These are phyloP conservation scores for fruit fly (Drosophila melanogaster) DNA, from an alignment of 1,140 invertebrate species.

Conservation along the genomic window DNA sequence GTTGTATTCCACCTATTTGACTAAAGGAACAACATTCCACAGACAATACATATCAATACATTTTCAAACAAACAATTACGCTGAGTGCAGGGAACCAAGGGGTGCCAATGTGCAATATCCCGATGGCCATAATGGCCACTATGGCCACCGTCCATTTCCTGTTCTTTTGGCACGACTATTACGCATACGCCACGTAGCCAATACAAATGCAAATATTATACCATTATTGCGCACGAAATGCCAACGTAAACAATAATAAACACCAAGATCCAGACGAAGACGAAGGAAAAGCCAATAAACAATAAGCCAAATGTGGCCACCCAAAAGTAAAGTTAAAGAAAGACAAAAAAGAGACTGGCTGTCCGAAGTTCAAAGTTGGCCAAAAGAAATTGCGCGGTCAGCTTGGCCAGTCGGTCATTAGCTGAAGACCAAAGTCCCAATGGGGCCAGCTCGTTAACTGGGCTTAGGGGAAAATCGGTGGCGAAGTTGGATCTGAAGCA, in stretches of 20 bases:
- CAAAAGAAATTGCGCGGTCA: slow-evolving; percentile 63
- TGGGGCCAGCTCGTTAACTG: slow-evolving; percentile 38
- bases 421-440: slow-evolving; percentile 38
- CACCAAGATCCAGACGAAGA: slow-evolving; percentile 25
- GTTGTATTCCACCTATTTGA: slow-evolving; percentile 3
- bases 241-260: slow-evolving; percentile 52
- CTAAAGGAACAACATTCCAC: slow-evolving; percentile 15
- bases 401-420: slow-evolving; percentile 57
- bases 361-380: slow-evolving; percentile 67
- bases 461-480: background rate
- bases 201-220: slow-evolving; percentile 75
- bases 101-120: slow-evolving; percentile 23
- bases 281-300: slow-evolving; percentile 50
- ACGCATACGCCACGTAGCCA: slow-evolving; percentile 67
- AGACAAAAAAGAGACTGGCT: slow-evolving; percentile 1
- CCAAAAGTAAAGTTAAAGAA: slow-evolving; percentile 39
- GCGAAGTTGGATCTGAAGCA: slow-evolving; percentile 20
- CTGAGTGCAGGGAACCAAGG: slow-evolving; percentile 4
- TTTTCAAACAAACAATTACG: slow-evolving; percentile 23
- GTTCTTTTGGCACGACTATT: slow-evolving; percentile 53
- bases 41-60: slow-evolving; percentile 21
- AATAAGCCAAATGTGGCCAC: slow-evolving; percentile 49
- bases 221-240: slow-evolving; percentile 67
- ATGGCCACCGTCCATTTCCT: slow-evolving; percentile 52
- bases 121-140: slow-evolving; percentile 5